Evolutionary conservation across 2,113 vertebrate species (phyloP).

Genomic region (Hippocampus zosterae): DNA sequence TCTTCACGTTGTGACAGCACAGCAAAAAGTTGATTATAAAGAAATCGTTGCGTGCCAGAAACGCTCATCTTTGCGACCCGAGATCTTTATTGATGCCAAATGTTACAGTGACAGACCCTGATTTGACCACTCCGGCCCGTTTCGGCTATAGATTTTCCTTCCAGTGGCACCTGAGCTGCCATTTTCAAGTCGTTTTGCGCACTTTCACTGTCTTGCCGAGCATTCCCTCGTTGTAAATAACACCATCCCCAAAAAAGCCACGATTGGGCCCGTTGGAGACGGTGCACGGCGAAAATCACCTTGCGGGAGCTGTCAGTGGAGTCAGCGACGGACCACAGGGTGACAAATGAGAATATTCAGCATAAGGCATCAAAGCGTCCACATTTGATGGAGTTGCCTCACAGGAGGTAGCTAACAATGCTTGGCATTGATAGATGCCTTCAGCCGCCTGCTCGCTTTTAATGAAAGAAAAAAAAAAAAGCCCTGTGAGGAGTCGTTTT

Average conservation of each 20-base stretch:
- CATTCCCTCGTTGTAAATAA: not conserved
- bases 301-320: conserved; percentile 33
- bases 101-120: no score
- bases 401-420: conserved; percentile 20
- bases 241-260: not conserved
- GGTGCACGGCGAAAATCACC: conserved; percentile 27
- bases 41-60: no score
- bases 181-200: not conserved
- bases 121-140: no score
- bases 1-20: not conserved
- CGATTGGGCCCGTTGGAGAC: not conserved
- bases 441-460: conserved; percentile 8
- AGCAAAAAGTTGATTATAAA: no score
- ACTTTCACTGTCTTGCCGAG: not conserved
- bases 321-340: conserved; percentile 45
- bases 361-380: conserved; percentile 30
- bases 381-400: conserved; percentile 18
- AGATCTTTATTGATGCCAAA: not conserved
- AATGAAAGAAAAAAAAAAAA: conserved; percentile 22
- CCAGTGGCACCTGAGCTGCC: no score
- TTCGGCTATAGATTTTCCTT: no score
- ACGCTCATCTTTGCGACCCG: no score
- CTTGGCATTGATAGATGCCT: conserved; percentile 13
- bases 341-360: conserved; percentile 43
- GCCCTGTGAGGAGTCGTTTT: conserved; percentile 15